phyloP scores from a whole-genome alignment of 2,797 vertebrate species.

The Parambassis ranga region DNA sequence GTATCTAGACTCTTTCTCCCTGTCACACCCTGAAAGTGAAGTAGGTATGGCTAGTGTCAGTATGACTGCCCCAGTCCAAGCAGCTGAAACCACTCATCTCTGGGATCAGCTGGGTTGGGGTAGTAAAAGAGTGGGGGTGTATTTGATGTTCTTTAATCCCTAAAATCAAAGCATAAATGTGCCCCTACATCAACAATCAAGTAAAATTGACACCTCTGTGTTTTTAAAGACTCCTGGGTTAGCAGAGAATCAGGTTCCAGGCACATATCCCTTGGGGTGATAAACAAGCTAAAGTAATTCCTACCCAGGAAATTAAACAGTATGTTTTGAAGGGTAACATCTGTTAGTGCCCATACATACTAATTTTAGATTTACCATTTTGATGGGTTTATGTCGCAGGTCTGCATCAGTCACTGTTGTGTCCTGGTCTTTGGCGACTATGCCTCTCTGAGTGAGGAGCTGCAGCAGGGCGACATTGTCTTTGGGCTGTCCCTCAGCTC shows the following conservation, averaged over 20 bases:
- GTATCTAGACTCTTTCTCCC: conserved; percentile 36
- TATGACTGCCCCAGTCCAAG: conserved; percentile 33
- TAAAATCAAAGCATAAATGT: conserved; percentile 70
- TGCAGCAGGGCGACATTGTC: conserved; percentile 83
- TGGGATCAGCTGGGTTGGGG: conserved; percentile 50
- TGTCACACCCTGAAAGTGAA: conserved; percentile 47
- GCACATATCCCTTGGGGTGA: not conserved
- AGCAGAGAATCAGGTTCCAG: conserved; percentile 6
- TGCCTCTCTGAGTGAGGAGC: conserved; percentile 79
- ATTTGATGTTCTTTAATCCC: conserved; percentile 74
- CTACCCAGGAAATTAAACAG: not conserved
- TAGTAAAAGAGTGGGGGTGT: conserved; percentile 50
- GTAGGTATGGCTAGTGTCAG: conserved; percentile 32
- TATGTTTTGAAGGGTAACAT: too few relatives aligned
- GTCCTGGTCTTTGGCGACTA: conserved; percentile 79
- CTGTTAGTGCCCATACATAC: too few relatives aligned
- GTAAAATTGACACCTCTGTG: conserved; percentile 1
- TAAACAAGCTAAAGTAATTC: not conserved
- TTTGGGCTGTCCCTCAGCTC: conserved; percentile 71
- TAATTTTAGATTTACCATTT: conserved; percentile 94
- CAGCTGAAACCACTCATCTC: conserved; percentile 77
- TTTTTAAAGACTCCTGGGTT: not conserved
- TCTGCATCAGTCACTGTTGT: conserved; percentile 82
- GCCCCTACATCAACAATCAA: conserved; percentile 27
- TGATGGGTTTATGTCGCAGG: conserved; percentile 87